phyloP scores from a whole-genome alignment of 2,888 invertebrate species.

The Megaustenia siamemsis region DNA sequence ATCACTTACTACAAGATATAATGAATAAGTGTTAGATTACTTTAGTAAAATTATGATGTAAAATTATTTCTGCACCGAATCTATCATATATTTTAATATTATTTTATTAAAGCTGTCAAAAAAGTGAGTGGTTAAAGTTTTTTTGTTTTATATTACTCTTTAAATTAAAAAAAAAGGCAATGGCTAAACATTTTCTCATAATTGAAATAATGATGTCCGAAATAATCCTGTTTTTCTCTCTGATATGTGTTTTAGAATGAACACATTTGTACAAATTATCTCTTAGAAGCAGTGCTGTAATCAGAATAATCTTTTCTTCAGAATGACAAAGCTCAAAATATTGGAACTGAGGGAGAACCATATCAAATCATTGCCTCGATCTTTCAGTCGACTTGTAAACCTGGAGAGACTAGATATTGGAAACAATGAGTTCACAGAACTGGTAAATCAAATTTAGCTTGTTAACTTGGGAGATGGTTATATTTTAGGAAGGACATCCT shows the following conservation, averaged over 20 bases:
- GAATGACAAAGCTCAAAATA: conserved; percentile 89
- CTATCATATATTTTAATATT: background rate
- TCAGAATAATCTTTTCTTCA: conserved; percentile 58
- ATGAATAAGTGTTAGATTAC: too few relatives aligned
- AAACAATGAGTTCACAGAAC: conserved; percentile 91
- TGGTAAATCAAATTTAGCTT: conserved; percentile 84
- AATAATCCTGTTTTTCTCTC: too few relatives aligned
- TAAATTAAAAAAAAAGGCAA: too few relatives aligned
- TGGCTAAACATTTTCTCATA: too few relatives aligned
- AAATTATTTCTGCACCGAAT: background rate
- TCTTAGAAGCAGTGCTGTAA: too few relatives aligned
- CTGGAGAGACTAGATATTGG: conserved; percentile 93
- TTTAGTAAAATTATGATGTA: too few relatives aligned
- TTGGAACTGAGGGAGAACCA: conserved; percentile 95
- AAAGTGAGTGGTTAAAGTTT: background rate
- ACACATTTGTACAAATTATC: too few relatives aligned
- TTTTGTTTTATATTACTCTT: background rate
- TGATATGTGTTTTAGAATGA: too few relatives aligned
- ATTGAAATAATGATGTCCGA: too few relatives aligned
- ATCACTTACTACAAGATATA: too few relatives aligned
- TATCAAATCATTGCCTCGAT: conserved; percentile 93
- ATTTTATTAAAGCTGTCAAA: background rate
- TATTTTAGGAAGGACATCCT: too few relatives aligned
- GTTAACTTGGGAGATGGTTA: too few relatives aligned
- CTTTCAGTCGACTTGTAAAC: conserved; percentile 89